phyloP scores from a whole-genome alignment of 2,113 vertebrate species.

The Salvator merianae region DNA sequence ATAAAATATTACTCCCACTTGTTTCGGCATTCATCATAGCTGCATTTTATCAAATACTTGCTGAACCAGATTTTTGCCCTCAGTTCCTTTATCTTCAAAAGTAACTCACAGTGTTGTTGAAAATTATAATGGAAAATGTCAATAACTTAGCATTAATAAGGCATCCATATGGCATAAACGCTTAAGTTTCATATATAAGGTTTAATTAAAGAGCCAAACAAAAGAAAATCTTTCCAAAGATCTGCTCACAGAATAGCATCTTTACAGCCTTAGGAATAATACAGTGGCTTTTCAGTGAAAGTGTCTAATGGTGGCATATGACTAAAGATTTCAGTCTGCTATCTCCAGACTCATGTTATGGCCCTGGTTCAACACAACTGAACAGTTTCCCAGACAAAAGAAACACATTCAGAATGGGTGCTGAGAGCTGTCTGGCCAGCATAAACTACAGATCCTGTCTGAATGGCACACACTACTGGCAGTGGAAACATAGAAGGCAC shows the following conservation, averaged over 20 bases:
- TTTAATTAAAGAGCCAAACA: slow-evolving; percentile 59
- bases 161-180: slow-evolving; percentile 65
- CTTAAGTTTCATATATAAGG: slow-evolving; percentile 52
- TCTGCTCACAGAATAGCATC: slow-evolving; percentile 59
- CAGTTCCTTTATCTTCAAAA: slow-evolving; percentile 59
- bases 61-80: slow-evolving; percentile 65
- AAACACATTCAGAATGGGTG: slow-evolving; percentile 78
- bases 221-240: slow-evolving; percentile 66
- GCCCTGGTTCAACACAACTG: slow-evolving; percentile 75
- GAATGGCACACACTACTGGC: slow-evolving; percentile 81
- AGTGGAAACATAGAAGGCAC: slow-evolving; percentile 69
- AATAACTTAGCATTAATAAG: slow-evolving; percentile 66
- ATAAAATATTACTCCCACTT: slow-evolving; percentile 47
- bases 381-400: slow-evolving; percentile 78
- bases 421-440: slow-evolving; percentile 81
- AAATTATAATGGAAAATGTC: slow-evolving; percentile 66
- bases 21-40: slow-evolving; percentile 68
- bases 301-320: slow-evolving; percentile 79
- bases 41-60: slow-evolving; percentile 70
- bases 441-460: slow-evolving; percentile 75
- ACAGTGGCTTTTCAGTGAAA: slow-evolving; percentile 72
- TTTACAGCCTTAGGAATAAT: slow-evolving; percentile 69
- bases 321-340: slow-evolving; percentile 80
- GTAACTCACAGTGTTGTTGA: slow-evolving; percentile 56
- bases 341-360: slow-evolving; percentile 79